phyloP scores from a whole-genome alignment of 23 tunicate species.

The Clavelina lepadiformis region DNA sequence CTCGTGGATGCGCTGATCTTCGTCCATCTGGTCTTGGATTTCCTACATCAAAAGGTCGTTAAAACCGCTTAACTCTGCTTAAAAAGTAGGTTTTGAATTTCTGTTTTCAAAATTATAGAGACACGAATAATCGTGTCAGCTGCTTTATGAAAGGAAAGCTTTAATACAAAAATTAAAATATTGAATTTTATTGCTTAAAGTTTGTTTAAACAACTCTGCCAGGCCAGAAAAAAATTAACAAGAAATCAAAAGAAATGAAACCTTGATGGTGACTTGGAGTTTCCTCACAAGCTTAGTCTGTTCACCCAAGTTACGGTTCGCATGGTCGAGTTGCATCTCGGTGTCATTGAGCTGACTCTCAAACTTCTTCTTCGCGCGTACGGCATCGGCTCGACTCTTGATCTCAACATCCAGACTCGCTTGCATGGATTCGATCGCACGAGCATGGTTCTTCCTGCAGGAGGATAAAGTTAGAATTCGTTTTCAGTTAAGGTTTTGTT shows the following conservation, averaged over 20 bases:
- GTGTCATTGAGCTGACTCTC: slow-evolving; percentile 87
- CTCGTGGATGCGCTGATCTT: slow-evolving; percentile 91
- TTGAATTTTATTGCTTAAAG: no score
- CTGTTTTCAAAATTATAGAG: no score
- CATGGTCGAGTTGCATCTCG: slow-evolving; percentile 94
- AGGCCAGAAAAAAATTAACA: no score
- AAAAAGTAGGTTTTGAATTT: no score
- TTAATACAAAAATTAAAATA: no score
- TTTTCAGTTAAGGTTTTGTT: no score
- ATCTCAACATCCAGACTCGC: slow-evolving; percentile 94
- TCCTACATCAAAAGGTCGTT: slow-evolving; percentile 56
- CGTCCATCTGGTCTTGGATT: slow-evolving; percentile 97
- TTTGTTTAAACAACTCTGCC: no score
- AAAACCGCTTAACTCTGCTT: no score
- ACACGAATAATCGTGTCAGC: no score
- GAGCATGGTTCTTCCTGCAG: slow-evolving; percentile 92
- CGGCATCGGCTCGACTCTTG: slow-evolving; percentile 95
- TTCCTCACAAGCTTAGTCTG: slow-evolving; percentile 70
- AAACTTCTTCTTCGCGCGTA: slow-evolving; percentile 93
- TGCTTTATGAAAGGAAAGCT: no score
- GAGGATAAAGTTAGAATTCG: no score
- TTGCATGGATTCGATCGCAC: slow-evolving; percentile 96
- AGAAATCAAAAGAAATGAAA: no score
- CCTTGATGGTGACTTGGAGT: slow-evolving; percentile 89
- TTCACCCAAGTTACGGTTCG: slow-evolving; percentile 81